Evolutionary conservation across 2,113 vertebrate genomes (phyloP).

Genomic region (Corythoichthys haematopterus): DNA sequence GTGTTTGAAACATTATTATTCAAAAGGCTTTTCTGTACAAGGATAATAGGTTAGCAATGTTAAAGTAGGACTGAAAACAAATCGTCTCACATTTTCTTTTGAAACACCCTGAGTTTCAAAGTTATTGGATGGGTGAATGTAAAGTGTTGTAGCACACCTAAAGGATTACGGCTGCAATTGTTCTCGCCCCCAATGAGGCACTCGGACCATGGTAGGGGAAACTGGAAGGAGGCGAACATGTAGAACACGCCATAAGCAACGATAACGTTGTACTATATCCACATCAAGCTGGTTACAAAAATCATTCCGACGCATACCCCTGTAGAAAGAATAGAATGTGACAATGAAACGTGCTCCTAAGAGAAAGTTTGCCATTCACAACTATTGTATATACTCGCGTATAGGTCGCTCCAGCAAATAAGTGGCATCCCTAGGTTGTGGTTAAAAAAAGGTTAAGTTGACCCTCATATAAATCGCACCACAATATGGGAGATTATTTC

Average conservation of each 20-base stretch:
- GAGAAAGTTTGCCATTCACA: too few relatives aligned
- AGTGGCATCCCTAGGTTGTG: too few relatives aligned
- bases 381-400: too few relatives aligned
- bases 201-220: slow-evolving; percentile 80
- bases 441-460: too few relatives aligned
- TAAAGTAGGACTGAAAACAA: neutral
- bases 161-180: slow-evolving; percentile 71
- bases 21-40: neutral
- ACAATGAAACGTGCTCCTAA: neutral
- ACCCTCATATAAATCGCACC: too few relatives aligned
- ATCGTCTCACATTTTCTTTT: neutral
- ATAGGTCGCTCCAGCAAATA: too few relatives aligned
- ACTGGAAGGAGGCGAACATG: slow-evolving; percentile 89
- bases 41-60: neutral
- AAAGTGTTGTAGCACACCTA: slow-evolving; percentile 64
- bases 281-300: slow-evolving; percentile 78
- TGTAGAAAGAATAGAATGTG: slow-evolving; percentile 42
- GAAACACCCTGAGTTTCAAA: neutral
- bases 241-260: slow-evolving; percentile 90
- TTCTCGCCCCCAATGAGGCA: slow-evolving; percentile 73
- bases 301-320: slow-evolving; percentile 90
- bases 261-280: slow-evolving; percentile 90
- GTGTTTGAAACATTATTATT: neutral
- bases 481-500: too few relatives aligned
- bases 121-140: neutral